Conservation (phyloP, 2,113 vertebrate species). For the Alosa alosa region DNA sequence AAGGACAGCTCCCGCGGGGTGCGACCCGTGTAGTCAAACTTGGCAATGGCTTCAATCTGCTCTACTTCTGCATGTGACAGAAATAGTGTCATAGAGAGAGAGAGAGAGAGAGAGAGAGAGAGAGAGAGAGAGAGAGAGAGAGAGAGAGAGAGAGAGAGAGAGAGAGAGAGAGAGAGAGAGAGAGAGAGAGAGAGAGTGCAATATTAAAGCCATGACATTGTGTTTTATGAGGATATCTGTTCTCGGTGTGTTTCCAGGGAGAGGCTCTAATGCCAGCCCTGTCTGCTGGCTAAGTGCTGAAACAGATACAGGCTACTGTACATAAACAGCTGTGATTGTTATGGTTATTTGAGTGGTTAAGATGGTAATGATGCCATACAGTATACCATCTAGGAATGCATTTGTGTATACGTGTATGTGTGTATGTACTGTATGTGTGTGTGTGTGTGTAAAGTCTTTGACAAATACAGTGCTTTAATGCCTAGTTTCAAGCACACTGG, state of each 20-base stretch:
- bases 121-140: not conserved
- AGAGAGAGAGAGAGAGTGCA: not conserved
- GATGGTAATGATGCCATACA: not conserved
- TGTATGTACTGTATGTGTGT: not conserved
- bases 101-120: not conserved
- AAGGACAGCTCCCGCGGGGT: constrained; percentile 93
- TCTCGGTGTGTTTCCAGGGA: not conserved
- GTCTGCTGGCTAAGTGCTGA: not conserved
- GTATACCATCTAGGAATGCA: not conserved
- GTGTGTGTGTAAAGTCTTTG: not conserved
- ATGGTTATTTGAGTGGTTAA: not conserved
- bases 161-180: not conserved
- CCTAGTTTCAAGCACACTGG: not conserved
- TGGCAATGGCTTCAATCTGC: constrained; percentile 98
- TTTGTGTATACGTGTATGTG: not conserved
- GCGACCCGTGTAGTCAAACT: constrained; percentile 92
- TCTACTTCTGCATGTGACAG: constrained; percentile 81
- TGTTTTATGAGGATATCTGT: not conserved
- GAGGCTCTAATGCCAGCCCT: not conserved
- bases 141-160: not conserved
- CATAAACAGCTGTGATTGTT: not conserved
- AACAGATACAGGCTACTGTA: not conserved
- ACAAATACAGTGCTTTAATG: not conserved
- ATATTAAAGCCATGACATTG: not conserved
- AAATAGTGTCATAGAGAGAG: not conserved